These are phyloP conservation scores for Cathartes aura DNA, from an alignment of 2,113 vertebrate species.

Conservation along the genomic window DNA sequence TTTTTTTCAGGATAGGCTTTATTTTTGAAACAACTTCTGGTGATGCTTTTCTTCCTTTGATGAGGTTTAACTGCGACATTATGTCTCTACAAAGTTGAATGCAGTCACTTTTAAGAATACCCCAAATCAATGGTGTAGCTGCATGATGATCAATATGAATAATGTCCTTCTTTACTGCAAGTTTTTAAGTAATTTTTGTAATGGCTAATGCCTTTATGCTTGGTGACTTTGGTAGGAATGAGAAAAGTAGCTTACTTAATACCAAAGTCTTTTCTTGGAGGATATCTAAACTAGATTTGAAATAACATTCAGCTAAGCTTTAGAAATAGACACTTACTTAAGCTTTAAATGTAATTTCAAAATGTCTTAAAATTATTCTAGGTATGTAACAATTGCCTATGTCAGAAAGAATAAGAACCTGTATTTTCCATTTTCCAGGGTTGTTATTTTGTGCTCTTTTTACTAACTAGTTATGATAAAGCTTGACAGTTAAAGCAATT, in stretches of 20 bases:
- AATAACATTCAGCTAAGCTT: neutral
- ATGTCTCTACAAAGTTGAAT: neutral
- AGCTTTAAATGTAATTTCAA: neutral
- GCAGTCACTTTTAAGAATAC: neutral
- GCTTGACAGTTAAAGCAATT: neutral
- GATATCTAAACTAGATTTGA: neutral
- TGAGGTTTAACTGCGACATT: neutral
- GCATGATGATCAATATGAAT: neutral
- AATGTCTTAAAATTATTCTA: neutral
- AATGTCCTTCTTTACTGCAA: neutral
- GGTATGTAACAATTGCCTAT: neutral
- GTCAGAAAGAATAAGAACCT: neutral
- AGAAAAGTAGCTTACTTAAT: neutral
- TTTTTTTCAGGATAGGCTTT: neutral
- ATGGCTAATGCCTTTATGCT: neutral
- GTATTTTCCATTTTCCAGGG: neutral
- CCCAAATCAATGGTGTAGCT: neutral
- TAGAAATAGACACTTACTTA: neutral
- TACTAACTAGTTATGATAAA: neutral
- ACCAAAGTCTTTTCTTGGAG: neutral
- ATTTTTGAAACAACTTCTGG: neutral
- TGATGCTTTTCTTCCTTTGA: neutral
- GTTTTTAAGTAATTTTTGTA: neutral
- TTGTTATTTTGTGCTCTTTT: neutral
- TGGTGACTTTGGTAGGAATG: neutral